Conservation (phyloP, 2,888 invertebrate species). For the Lypha dubia region DNA sequence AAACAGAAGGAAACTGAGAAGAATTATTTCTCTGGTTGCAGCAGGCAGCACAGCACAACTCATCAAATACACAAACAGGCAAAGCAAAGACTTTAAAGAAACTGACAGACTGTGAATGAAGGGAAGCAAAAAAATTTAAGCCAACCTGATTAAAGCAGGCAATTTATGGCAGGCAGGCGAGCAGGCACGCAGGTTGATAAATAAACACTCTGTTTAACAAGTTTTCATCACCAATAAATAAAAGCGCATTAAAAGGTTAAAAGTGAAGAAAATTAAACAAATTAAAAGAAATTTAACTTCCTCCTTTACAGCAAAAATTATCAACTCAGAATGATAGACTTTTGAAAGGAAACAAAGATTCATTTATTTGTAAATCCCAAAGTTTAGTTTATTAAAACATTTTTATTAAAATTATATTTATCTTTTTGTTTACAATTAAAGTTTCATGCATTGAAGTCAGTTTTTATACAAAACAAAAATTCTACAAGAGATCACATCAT, state of each 20-base stretch:
- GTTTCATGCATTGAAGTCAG: too few relatives aligned
- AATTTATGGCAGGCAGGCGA: constrained; percentile 42
- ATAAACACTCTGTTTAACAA: neutral
- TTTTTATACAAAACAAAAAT: too few relatives aligned
- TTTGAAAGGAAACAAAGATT: too few relatives aligned
- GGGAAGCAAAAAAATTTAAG: neutral
- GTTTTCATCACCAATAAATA: constrained; percentile 41
- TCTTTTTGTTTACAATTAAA: too few relatives aligned
- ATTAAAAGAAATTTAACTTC: constrained; percentile 34
- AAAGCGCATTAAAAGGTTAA: constrained; percentile 31
- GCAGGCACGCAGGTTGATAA: neutral
- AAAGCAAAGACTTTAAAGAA: neutral
- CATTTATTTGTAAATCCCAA: too few relatives aligned
- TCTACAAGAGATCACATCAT: too few relatives aligned
- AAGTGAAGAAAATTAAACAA: neutral
- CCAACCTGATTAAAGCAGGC: constrained; percentile 9
- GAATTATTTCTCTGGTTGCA: constrained; percentile 16
- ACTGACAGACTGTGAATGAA: neutral
- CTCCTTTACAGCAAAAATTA: neutral
- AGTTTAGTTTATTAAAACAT: too few relatives aligned
- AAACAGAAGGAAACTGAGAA: too few relatives aligned
- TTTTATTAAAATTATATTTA: too few relatives aligned
- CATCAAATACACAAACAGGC: neutral
- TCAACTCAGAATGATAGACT: too few relatives aligned
- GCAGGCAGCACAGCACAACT: too few relatives aligned